Evolutionary conservation across 1,140 invertebrate species (phyloP).

Genomic region (Drosophila guanche): DNA sequence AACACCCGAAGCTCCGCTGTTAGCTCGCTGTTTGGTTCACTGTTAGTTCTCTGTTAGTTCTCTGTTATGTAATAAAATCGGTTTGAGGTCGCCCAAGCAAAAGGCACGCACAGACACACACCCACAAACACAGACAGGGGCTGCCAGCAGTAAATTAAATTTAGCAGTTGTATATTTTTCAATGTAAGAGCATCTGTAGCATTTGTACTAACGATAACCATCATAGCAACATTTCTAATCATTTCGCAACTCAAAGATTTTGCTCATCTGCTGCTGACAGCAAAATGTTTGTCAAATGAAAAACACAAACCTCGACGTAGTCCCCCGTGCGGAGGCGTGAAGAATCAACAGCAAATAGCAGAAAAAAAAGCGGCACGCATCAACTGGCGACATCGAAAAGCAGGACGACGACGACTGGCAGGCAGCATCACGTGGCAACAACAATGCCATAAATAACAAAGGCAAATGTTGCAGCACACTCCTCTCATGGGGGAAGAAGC

Average conservation of each 20-base stretch:
- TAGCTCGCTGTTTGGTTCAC: too few species aligned
- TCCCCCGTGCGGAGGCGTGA: conserved; percentile 16
- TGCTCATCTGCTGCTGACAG: conserved; percentile 52
- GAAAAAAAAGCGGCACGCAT: conserved; percentile 62
- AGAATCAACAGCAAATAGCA: conserved; percentile 34
- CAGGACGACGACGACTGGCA: conserved; percentile 16
- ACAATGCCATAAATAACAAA: conserved; percentile 81
- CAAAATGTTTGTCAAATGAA: conserved; percentile 50
- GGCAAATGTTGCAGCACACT: conserved; percentile 60
- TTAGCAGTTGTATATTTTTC: too few species aligned
- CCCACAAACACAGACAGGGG: too few species aligned
- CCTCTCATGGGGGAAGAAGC: conserved; percentile 9
- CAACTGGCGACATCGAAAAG: conserved; percentile 39
- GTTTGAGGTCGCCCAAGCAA: too few species aligned
- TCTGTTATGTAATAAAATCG: too few species aligned
- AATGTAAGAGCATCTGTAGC: too few species aligned
- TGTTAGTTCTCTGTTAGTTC: too few species aligned
- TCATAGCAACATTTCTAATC: too few species aligned
- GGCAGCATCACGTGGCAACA: conserved; percentile 55
- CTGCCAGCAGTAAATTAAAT: too few species aligned
- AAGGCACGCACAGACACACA: too few species aligned
- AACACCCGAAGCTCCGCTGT: too few species aligned
- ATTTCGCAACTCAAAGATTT: not conserved
- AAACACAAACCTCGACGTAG: conserved; percentile 54
- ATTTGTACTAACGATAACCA: too few species aligned